Percentiles rank a stretch among this genome's conserved stretches.
Evolutionary conservation across 2,888 invertebrate genomes (phyloP).

Genomic region (Pantelozetes paolii): DNA sequence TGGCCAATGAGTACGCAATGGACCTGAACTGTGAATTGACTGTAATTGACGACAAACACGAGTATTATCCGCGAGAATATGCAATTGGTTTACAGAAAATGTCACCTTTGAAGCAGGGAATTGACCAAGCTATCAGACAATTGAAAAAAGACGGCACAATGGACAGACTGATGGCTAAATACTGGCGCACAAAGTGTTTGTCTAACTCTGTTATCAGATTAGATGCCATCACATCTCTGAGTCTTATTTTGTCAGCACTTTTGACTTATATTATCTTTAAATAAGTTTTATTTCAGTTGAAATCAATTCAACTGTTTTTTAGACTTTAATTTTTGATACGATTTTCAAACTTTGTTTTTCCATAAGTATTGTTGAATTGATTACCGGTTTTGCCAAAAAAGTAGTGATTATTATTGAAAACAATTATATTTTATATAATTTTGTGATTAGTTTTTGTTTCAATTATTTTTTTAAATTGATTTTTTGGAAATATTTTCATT

Average conservation of each 20-base stretch:
- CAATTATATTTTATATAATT: too few species aligned
- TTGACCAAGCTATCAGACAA: not conserved
- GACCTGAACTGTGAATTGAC: slow-evolving; percentile 39
- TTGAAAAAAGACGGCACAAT: not conserved
- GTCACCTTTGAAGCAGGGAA: not conserved
- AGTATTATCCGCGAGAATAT: slow-evolving; percentile 19
- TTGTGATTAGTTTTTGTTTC: too few species aligned
- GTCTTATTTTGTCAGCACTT: not conserved
- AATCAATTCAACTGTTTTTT: not conserved
- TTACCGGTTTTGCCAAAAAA: too few species aligned
- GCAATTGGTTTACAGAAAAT: slow-evolving; percentile 26
- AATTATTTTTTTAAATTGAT: too few species aligned
- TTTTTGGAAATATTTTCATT: too few species aligned
- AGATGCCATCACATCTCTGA: not conserved
- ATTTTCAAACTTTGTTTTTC: not conserved
- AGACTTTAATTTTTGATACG: not conserved
- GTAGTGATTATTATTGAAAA: too few species aligned
- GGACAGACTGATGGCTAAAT: not conserved
- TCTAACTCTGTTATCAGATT: not conserved
- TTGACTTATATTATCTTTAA: not conserved
- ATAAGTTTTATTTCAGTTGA: not conserved
- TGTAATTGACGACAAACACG: not conserved
- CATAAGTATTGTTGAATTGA: not conserved
- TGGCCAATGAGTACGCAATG: slow-evolving; percentile 38
- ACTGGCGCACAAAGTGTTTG: not conserved